Evolutionary conservation across 2,797 vertebrate species (phyloP).

Genomic region (Microchirus variegatus): DNA sequence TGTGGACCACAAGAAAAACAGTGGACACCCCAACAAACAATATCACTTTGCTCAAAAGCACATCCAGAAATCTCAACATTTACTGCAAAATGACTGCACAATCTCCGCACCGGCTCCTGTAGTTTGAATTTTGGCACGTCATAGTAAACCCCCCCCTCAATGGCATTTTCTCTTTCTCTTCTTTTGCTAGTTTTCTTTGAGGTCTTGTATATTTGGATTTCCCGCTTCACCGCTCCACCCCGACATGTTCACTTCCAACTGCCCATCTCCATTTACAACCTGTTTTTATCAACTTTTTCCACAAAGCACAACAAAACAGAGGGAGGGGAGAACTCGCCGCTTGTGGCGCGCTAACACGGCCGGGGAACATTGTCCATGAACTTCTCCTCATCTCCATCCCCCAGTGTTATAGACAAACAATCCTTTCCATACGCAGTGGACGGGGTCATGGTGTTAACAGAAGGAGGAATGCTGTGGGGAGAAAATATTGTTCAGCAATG

Average conservation of each 20-base stretch:
- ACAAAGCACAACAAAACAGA: conserved; percentile 86
- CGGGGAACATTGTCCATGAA: conserved; percentile 82
- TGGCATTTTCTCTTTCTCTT: conserved; percentile 19
- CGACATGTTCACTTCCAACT: conserved; percentile 80
- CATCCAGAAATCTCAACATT: background rate
- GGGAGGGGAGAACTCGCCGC: conserved; percentile 73
- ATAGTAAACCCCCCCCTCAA: background rate
- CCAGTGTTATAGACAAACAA: conserved; percentile 85
- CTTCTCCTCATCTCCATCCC: conserved; percentile 82
- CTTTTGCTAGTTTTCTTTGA: conserved; percentile 69
- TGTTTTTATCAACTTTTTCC: conserved; percentile 85
- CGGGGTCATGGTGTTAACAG: conserved; percentile 82
- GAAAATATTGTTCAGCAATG: conserved; percentile 88
- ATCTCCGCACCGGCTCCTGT: conserved; percentile 11
- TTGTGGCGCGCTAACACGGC: conserved; percentile 68
- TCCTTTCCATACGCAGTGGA: conserved; percentile 81
- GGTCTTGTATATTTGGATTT: conserved; percentile 86
- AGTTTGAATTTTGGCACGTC: conserved; percentile 28
- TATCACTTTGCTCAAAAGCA: background rate
- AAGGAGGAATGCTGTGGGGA: conserved; percentile 83
- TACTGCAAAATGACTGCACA: background rate
- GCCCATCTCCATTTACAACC: conserved; percentile 84
- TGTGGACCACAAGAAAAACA: too few species aligned
- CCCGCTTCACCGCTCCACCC: conserved; percentile 81
- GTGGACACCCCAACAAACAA: too few species aligned